These are phyloP conservation scores for Holotrichia oblita DNA, from an alignment of 1,140 invertebrate species.

Conservation along the genomic window DNA sequence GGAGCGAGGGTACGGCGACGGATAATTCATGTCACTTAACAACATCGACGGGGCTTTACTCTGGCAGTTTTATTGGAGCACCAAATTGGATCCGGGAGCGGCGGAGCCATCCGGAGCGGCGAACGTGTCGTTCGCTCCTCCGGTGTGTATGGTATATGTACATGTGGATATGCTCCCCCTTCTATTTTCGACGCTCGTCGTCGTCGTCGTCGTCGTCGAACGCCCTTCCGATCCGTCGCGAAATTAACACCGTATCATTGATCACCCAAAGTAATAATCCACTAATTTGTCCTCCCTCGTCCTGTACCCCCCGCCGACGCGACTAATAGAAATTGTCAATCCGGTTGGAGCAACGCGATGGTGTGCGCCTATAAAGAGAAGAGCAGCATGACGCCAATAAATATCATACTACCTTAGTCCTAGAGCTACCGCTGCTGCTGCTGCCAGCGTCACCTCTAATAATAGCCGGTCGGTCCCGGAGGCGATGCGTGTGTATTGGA, in stretches of 20 bases:
- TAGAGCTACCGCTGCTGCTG: background rate
- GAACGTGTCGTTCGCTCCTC: conserved; percentile 57
- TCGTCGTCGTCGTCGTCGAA: too few species aligned
- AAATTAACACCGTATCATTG: conserved; percentile 59
- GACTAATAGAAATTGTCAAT: conserved; percentile 60
- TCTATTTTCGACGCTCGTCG: conserved; percentile 28
- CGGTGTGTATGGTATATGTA: conserved; percentile 1
- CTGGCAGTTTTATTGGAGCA: conserved; percentile 61
- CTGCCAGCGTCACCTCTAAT: background rate
- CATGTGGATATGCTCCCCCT: conserved; percentile 27
- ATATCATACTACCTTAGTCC: conserved; percentile 1
- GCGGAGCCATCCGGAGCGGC: conserved; percentile 41
- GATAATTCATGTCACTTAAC: conserved; percentile 61
- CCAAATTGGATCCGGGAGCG: conserved; percentile 57
- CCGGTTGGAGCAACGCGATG: too few species aligned
- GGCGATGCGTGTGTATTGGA: background rate
- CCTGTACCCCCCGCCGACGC: conserved; percentile 37
- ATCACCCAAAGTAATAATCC: conserved; percentile 59
- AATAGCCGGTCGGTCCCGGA: background rate
- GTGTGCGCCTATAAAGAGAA: too few species aligned
- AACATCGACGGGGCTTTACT: conserved; percentile 59
- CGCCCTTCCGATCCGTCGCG: conserved; percentile 31
- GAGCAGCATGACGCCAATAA: background rate
- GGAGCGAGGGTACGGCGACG: conserved; percentile 41
- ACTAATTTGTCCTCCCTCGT: conserved; percentile 59